phyloP scores from a whole-genome alignment of 2,113 vertebrate species.

The Dolichotis patagonum region DNA sequence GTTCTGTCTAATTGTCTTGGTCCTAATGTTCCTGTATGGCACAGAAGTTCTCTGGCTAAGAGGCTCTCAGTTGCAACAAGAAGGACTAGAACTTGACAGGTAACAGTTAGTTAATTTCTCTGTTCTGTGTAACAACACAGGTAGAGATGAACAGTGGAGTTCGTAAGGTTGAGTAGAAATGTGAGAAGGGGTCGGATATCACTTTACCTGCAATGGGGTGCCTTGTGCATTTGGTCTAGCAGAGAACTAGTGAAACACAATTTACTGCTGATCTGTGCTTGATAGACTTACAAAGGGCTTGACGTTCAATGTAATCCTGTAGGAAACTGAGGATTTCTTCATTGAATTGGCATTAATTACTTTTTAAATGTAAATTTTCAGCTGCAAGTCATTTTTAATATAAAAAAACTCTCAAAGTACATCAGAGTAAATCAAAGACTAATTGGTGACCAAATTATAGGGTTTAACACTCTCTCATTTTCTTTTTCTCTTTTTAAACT shows the following conservation, averaged over 20 bases:
- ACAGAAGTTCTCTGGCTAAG: not conserved
- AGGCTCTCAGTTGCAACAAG: not conserved
- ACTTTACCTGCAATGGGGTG: not conserved
- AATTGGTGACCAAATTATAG: constrained; percentile 88
- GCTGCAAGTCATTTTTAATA: constrained; percentile 83
- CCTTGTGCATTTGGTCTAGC: not conserved
- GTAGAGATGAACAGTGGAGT: not conserved
- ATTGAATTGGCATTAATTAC: constrained; percentile 84
- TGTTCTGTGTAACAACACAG: not conserved
- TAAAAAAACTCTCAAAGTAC: constrained; percentile 64
- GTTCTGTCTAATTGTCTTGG: not conserved
- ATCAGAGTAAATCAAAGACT: constrained; percentile 88
- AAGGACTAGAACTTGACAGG: not conserved
- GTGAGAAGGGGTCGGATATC: not conserved
- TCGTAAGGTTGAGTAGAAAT: not conserved
- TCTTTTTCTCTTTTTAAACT: constrained; percentile 18
- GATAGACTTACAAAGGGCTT: constrained; percentile 49
- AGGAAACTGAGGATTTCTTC: constrained; percentile 83
- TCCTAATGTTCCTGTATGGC: not conserved
- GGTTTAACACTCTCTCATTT: constrained; percentile 79
- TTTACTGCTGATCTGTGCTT: constrained; percentile 49
- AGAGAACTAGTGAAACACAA: not conserved
- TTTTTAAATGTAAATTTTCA: constrained; percentile 89
- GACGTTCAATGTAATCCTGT: constrained; percentile 78
- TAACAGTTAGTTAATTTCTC: not conserved